Evolutionary conservation across 1,140 invertebrate species (phyloP), one percentile per base, ranked within the genome.

Genomic region (Drosophila nigrodunni): DNA sequence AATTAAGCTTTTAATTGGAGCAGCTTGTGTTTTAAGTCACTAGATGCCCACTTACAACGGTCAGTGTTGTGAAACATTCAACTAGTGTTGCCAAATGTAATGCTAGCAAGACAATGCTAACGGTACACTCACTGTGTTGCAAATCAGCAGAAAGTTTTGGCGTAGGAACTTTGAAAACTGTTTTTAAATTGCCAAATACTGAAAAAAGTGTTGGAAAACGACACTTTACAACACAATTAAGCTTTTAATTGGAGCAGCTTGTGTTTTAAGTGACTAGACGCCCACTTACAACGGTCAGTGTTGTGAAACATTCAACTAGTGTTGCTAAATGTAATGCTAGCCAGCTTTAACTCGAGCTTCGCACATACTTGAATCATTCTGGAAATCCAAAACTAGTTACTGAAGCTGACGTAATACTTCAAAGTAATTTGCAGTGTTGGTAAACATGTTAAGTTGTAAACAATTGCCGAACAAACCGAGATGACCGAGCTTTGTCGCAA

Each of bases 401-500:
- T 18, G 13, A 2, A 0, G 25, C 39, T 7, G 1, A 8, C 0
- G 3, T n/a, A 21, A 4, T 35, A 11, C 25, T 8, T 11, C 5
- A 43, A 43, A 43, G 18, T 50, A 34, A n/a, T 37, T 62, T 50
- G 7, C 59, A 62, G 59, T 62, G 59, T 50, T 50, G 46, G 46
- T 62, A 50, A 50, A 50, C 15, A 39, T 15, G n/a, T 47, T 21
- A 54, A 65, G n/a, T n/a, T n/a, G 41, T 8, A 25, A 30, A 34
- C 62, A 34, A 65, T 54, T 9, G 5, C n/a, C 7, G 9, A 10
- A 11, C 39, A 65, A 76, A 61, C 58, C 74, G 37, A 46, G 46
- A 52, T 79, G 80, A 75, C 65, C 80, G 11, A 75, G 60, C 44
- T 65, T 65, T 55, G 73, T 64, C 44, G 65, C 64, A 82, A 58